Base-by-base conservation (phyloP, 1,140 invertebrate genomes). In the Ceratoteleas bidentatus region DNA sequence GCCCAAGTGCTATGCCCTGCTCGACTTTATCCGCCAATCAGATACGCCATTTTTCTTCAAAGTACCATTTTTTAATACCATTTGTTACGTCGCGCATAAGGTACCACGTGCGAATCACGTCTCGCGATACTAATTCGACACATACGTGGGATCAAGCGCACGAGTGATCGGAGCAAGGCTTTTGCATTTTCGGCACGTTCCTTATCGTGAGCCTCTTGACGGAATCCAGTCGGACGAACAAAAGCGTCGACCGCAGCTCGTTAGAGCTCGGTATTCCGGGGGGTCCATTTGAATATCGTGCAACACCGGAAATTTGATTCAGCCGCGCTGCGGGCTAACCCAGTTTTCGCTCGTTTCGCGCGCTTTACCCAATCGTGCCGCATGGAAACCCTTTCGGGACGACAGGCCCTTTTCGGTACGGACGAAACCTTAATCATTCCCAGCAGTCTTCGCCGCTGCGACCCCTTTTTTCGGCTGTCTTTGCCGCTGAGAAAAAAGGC, bases 261-360 rank as follows among this genome's bases (percentile, higher is more conserved):
- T 89, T 88, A 89, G 78, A 85, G 69, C 70, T 79, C 56, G 87
- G 84, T 87, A 88, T 86, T 85, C 84, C 85, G 82, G 84, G 83
- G 79, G 81, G 85, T 85, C 82, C 83, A 89, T 90, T 89, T 90
- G 86, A 90, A 90, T 89, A 88, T 89, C 86, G 88, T 85, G 88
- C 89, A 89, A 89, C 88, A 86, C 83, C 86, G 86, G 86, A 90
- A 87, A 88, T 86, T 87, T 81, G 86, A 89, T 84, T 87, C 88
- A 86, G 83, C 52, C 60, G 49, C 65, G 60, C 69, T 68, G 49
- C 77, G 47, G 58, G 24, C 62, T 49, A 58, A 32, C 57, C 43
- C 49, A 81, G 73, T 77, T 81, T 78, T 54, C 34, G 68, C 69
- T 66, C 47, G 52, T 50, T 73, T 60, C 73, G 78, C 70, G 79